Evolutionary conservation across 2,797 vertebrate genomes (phyloP), one percentile per base, ranked within the genome.

Genomic region (Selene dorsalis): DNA sequence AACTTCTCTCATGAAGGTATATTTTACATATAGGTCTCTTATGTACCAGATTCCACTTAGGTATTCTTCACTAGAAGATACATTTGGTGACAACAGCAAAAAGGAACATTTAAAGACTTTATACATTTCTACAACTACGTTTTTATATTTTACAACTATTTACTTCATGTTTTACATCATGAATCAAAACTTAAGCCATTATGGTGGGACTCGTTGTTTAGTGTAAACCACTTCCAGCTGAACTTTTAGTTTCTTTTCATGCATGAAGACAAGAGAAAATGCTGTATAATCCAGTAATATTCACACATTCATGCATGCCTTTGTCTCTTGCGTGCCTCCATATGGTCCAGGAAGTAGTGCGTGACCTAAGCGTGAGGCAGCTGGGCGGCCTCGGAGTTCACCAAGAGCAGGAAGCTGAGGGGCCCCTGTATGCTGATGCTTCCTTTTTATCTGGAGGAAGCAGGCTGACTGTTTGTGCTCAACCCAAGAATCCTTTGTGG

Each of bases 381-480:
- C 79, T 89, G 87, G 84, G 84, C 55, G 22, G 71, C 57, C 69
- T 75, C 56, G 22, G 72, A 88, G 85, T 87, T 89, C 78, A 77
- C 69, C 6, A 18, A 79, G 82, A 83, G 81, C 89, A 90, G 93
- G 91, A 93, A 91, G 88, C 88, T 41, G 78, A 84, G 79, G 68
- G 84, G 81, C 89, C 80, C 76, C 77, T 75, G 74, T 70, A 28
- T 41, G 79, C 80, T 79, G 83, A 89, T 68, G 61, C 84, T 82
- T 91, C 83, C 85, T 79, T 92, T 93, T 94, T 94, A 95, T 95
- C 94, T 82, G 83, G 81, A 93, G 93, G 94, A 95, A 94, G 87
- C 94, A 95, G 93, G 82, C 88, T 20, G 72, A 57, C 86, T 93
- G 92, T 93, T 92, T 92, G 78, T 78, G 89, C 88, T 86, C 86